Conservation (phyloP, 1,140 invertebrate genomes). For the Ceratina japonica region DNA sequence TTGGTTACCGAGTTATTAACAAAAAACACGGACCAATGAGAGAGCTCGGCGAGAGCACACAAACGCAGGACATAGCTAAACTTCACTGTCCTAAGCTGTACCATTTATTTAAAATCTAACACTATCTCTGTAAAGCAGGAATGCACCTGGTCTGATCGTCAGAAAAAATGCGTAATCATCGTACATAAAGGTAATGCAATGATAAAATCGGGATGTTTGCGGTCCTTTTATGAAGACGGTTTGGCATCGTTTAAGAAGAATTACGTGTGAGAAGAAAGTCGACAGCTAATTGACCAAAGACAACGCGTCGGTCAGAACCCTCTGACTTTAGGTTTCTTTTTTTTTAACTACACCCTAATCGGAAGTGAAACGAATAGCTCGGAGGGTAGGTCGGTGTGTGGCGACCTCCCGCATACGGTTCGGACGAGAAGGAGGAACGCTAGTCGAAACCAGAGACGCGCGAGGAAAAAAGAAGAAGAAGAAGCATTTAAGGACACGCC, state of each 20-base stretch:
- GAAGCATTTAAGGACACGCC: conserved; percentile 35
- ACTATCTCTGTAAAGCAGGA: neutral
- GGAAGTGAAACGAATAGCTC: conserved; percentile 38
- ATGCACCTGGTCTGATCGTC: neutral
- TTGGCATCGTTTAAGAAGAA: neutral
- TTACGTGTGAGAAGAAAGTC: neutral
- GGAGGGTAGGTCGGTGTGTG: conserved; percentile 38
- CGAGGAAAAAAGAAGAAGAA: conserved; percentile 14
- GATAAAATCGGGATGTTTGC: no score
- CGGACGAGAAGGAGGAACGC: neutral
- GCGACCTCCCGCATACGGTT: conserved; percentile 48
- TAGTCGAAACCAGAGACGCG: conserved; percentile 49
- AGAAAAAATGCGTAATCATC: no score
- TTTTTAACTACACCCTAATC: conserved; percentile 10
- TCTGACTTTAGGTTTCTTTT: conserved; percentile 17
- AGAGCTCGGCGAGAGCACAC: no score
- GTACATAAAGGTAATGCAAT: no score
- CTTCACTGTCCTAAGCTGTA: no score
- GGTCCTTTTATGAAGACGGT: no score
- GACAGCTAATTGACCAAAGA: conserved; percentile 15
- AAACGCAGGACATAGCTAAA: no score
- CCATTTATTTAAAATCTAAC: neutral
- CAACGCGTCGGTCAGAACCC: conserved; percentile 18
- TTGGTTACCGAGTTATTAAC: no score
- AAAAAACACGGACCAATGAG: no score